Conservation (phyloP, 2,888 invertebrate species). For the Ormia ochracea region DNA sequence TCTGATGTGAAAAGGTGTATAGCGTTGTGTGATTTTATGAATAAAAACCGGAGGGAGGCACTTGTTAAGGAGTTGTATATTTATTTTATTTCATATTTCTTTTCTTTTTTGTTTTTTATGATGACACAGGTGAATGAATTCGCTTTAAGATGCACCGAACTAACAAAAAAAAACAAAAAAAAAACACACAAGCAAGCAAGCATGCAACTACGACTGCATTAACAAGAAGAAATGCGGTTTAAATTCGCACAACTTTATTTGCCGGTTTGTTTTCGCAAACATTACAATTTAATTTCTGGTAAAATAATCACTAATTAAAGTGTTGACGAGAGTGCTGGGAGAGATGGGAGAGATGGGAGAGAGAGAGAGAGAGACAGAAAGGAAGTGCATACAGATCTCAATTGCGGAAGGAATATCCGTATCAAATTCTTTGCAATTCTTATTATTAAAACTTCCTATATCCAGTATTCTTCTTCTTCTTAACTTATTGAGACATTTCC, state of each 20-base stretch:
- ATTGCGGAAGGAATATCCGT: too few relatives aligned
- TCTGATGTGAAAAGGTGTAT: conserved; percentile 11
- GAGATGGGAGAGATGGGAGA: too few relatives aligned
- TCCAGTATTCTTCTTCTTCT: too few relatives aligned
- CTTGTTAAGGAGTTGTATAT: background rate
- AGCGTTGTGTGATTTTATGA: conserved; percentile 24
- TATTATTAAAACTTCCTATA: too few relatives aligned
- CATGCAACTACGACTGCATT: too few relatives aligned
- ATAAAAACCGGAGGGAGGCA: background rate
- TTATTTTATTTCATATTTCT: too few relatives aligned
- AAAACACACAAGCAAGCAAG: too few relatives aligned
- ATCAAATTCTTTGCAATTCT: too few relatives aligned
- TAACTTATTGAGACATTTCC: too few relatives aligned
- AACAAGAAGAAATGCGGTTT: conserved; percentile 14
- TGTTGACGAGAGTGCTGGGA: background rate
- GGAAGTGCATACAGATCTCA: too few relatives aligned
- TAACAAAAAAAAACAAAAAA: too few relatives aligned
- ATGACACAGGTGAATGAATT: conserved; percentile 48
- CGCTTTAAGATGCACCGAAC: background rate
- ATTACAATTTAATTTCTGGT: background rate
- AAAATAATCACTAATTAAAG: background rate
- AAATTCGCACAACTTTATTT: conserved; percentile 12
- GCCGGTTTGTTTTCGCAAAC: background rate
- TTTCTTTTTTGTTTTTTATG: background rate
- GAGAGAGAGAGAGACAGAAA: too few relatives aligned